phyloP scores from a whole-genome alignment of 1,140 invertebrate genomes.

The Cecropterus lyciades region DNA sequence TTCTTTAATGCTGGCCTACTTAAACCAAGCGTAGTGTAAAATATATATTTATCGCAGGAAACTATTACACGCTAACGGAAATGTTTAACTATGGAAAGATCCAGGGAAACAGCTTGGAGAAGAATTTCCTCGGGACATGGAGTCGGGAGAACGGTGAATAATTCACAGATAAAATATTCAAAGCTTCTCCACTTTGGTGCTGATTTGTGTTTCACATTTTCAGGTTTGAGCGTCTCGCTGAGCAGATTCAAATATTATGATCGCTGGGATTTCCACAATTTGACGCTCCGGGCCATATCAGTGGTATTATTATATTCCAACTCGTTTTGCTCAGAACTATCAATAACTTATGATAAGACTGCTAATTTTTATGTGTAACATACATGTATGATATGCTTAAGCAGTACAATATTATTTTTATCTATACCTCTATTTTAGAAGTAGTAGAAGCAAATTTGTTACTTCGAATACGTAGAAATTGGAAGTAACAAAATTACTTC shows the following conservation, averaged over 20 bases:
- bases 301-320: conserved; percentile 51
- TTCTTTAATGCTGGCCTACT: too few relatives aligned
- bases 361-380: conserved; percentile 11
- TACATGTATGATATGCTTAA: too few relatives aligned
- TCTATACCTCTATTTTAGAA: too few relatives aligned
- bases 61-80: conserved; percentile 49
- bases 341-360: conserved; percentile 11
- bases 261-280: conserved; percentile 72
- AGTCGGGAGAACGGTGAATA: conserved; percentile 42
- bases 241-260: conserved; percentile 67
- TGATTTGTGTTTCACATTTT: conserved; percentile 47
- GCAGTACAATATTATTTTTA: too few relatives aligned
- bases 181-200: conserved; percentile 30
- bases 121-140: conserved; percentile 53
- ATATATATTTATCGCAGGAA: conserved; percentile 36
- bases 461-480: too few relatives aligned
- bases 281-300: conserved; percentile 64
- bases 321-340: conserved; percentile 12
- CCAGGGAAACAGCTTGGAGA: conserved; percentile 69
- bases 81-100: conserved; percentile 70
- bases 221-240: conserved; percentile 53
- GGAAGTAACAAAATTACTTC: too few relatives aligned
- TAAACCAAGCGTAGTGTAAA: too few relatives aligned
- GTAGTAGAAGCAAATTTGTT: too few relatives aligned
- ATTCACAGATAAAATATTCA: conserved; percentile 44